Base-by-base conservation (phyloP, 1,140 invertebrate genomes). In the Diabrotica virgifera region DNA sequence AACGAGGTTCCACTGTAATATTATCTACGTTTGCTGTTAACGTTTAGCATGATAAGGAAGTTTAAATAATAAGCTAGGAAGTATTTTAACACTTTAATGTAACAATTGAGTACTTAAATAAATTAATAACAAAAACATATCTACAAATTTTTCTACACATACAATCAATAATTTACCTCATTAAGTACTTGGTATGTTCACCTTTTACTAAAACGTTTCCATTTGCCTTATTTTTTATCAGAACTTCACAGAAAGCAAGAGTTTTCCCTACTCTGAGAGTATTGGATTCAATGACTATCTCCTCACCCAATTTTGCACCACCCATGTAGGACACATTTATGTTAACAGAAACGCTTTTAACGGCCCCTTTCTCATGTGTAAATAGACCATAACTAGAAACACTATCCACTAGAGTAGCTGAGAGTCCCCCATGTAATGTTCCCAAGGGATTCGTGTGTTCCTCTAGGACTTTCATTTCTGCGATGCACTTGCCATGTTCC, bases 371-470 rank as follows among this genome's bases (percentile, higher is more conserved):
- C 14, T 86, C 84, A 64, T 85, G 80, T 0, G 90, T 88, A 72
- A 90, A 85, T 5, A 96, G 72, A 2, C 91, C 93, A 76, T 89
- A 87, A 0, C 92, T 92, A 5, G 94, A 95, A 11, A 96, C 78
- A 63, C 85, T 83, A 80, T 97, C 95, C 8, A 96, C 86, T 11
- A 96, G 73, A 5, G 90, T 90, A 9, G 89, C 87, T 9, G 89
- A 92, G 67, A 92, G 87, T 10, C 93, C 94, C 51, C 94, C 94
- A 81, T 97, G 93, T 5, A 96, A 78, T 0, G 85, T 86, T 0
- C 92, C 92, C 54, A 79, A 81, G 14, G 81, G 71, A 79, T 97
- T 97, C 0, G 88, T 75, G 78, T 95, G 90, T 64, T 94, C 89
- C 24, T 88, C 78, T 0, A 81, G 82, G 0, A 98, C 86, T 72